Conservation (phyloP, 1,140 invertebrate genomes). For the Periplaneta americana region DNA sequence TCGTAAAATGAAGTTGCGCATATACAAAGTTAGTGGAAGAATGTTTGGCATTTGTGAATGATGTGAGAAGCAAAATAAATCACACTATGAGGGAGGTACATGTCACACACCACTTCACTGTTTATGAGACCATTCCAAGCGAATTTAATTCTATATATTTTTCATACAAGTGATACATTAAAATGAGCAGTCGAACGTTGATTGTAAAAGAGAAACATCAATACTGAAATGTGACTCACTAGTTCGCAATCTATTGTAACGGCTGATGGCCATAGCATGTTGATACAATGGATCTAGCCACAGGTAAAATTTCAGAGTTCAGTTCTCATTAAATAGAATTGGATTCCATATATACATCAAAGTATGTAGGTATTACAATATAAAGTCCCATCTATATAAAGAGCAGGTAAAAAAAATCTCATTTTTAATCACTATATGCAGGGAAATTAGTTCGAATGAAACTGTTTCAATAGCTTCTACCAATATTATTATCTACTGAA, state of each 20-base stretch:
- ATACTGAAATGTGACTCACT: neutral
- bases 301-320: neutral
- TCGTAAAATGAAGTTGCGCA: too few relatives aligned
- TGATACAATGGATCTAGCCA: neutral
- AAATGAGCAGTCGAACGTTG: too few relatives aligned
- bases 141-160: too few relatives aligned
- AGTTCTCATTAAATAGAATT: neutral
- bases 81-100: too few relatives aligned
- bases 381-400: neutral
- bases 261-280: neutral
- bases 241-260: neutral
- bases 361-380: neutral
- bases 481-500: neutral
- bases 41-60: too few relatives aligned
- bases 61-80: too few relatives aligned
- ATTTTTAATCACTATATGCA: neutral
- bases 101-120: too few relatives aligned
- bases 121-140: too few relatives aligned
- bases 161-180: too few relatives aligned
- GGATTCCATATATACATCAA: neutral
- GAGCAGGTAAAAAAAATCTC: too few relatives aligned
- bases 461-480: neutral
- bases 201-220: neutral
- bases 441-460: neutral
- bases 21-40: too few relatives aligned